Evolutionary conservation across 2,888 invertebrate genomes (phyloP), one percentile per base, ranked within the genome.

Genomic region (Camptogramma bilineatum): DNA sequence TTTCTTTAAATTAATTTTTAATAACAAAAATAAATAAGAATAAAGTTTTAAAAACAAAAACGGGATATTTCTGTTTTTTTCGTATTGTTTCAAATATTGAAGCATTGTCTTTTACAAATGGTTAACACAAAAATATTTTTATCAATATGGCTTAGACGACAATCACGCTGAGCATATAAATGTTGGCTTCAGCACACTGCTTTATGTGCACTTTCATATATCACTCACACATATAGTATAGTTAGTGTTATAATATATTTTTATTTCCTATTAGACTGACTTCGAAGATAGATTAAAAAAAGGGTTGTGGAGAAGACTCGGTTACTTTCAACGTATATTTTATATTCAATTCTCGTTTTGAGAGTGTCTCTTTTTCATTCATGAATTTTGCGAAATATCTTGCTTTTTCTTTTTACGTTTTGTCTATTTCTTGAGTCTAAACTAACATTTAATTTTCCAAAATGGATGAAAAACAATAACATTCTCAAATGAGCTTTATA

Each of bases 281-380:
- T 50, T 68, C 50, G 57, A 64, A 53, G 46, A 63, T n/a, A 54
- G 47, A 58, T 57, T 52, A 60, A 62, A 44, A 66, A 69, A 92
- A 91, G 90, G 93, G 92, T 92, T 92, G 92, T 92, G 92, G 92
- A 92, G 84, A 81, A 85, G 90, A 88, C 87, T 86, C 84, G 83
- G 47, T 52, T 44, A 39, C 21, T 31, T 62, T 59, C 10, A 50
- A 63, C 80, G 70, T 65, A 73, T 70, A 66, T 66, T 59, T 64
- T 58, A 64, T 68, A 57, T 54, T 50, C 4, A 28, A 28, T 28
- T 59, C 62, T 72, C 65, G 56, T 63, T 70, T 69, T 68, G 65
- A 66, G 52, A 68, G 42, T 69, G 57, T 65, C 63, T 66, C 55
- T 64, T 62, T 59, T 72, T 55, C 24, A 64, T 68, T 69, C 62